These are phyloP conservation scores for Ceuthmochares aereus DNA, from an alignment of 2,113 vertebrate species.

Conservation along the genomic window DNA sequence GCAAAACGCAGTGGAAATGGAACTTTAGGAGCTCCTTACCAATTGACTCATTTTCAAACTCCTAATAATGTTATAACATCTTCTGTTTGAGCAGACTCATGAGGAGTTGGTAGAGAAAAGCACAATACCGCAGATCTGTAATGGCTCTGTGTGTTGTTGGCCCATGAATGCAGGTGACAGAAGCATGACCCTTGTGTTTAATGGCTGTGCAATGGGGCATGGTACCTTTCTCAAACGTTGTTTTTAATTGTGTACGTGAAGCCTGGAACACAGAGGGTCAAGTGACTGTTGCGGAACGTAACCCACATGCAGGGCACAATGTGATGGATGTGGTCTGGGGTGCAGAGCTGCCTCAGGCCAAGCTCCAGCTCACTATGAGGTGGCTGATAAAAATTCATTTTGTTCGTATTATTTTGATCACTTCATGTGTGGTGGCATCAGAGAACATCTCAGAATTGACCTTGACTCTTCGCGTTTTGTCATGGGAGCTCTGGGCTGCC, in stretches of 20 bases:
- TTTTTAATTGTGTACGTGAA: rapidly evolving
- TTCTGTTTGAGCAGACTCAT: neutral
- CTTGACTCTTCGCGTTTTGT: neutral
- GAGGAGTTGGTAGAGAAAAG: neutral
- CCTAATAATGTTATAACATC: neutral
- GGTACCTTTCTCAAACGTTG: rapidly evolving
- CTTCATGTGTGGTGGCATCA: neutral
- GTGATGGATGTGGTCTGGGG: rapidly evolving
- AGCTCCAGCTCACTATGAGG: neutral
- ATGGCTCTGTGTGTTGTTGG: neutral
- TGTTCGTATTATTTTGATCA: neutral
- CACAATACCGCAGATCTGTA: rapidly evolving
- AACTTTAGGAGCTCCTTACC: neutral
- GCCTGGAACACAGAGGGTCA: neutral
- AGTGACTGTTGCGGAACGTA: rapidly evolving
- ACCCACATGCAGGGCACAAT: neutral
- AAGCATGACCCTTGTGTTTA: neutral
- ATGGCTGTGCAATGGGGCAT: neutral
- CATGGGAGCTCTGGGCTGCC: neutral
- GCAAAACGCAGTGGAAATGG: neutral
- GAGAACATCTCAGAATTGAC: neutral
- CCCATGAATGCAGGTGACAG: neutral
- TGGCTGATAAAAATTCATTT: neutral
- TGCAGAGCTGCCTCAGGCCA: neutral
- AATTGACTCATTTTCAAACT: neutral